Evolutionary conservation across 2,113 vertebrate species (phyloP).

Genomic region (Sorex araneus): DNA sequence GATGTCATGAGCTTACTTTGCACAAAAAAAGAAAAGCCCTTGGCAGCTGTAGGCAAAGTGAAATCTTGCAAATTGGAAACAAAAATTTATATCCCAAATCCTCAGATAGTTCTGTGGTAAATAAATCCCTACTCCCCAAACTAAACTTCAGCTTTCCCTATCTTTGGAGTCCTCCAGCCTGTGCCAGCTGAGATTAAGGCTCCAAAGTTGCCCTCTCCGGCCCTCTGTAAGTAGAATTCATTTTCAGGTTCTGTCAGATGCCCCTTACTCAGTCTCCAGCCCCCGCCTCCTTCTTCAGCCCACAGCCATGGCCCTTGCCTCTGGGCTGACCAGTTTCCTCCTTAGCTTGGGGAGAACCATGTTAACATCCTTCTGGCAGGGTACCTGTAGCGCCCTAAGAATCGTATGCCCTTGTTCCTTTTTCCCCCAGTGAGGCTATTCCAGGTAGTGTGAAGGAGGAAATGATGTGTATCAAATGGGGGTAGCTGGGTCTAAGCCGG

Average conservation of each 20-base stretch:
- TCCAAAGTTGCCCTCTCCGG: neutral
- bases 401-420: neutral
- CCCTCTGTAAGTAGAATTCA: neutral
- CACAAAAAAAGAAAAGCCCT: conserved; percentile 56
- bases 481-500: neutral
- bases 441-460: neutral
- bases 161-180: neutral
- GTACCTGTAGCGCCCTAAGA: neutral
- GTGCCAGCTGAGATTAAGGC: neutral
- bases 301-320: neutral
- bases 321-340: neutral
- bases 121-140: conserved; percentile 47
- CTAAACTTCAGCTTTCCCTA: conserved; percentile 1
- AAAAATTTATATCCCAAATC: neutral
- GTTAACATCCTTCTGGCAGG: neutral
- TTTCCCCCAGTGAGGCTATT: neutral
- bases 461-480: neutral
- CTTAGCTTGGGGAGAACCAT: neutral
- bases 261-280: neutral
- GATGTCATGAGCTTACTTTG: conserved; percentile 45
- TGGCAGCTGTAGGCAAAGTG: conserved; percentile 45
- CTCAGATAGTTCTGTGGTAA: conserved; percentile 39
- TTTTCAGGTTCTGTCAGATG: conserved; percentile 14
- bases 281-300: neutral
- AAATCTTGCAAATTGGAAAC: conserved; percentile 55